Base-by-base conservation (phyloP, 2,888 invertebrate genomes). In the Chouioia cunea region DNA sequence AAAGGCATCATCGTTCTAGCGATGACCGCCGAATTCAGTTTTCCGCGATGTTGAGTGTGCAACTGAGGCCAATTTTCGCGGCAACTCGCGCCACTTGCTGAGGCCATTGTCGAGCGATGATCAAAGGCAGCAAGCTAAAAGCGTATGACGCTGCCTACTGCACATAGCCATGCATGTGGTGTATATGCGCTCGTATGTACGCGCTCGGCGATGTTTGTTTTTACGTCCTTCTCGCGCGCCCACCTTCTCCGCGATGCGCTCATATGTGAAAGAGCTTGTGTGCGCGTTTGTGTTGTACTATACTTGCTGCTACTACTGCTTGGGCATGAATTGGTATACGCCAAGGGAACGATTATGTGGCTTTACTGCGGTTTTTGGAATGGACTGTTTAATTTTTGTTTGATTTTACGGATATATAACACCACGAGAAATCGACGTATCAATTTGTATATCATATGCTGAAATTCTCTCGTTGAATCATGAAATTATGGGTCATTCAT, bases 121-220 rank as follows among this genome's bases (percentile, higher is more conserved):
- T 71, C 67, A 67, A 71, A 71, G 71, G 67, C 67, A 48, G 20
- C 56, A 44, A 52, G 52, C 71, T 71, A 66, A 63, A 71, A 66
- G 66, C 57, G 65, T 56, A 50, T 20, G 66, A 46, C 47, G 56
- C 62, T 36, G 12, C 36, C 36, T 36, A 36, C 36, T 36, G 6
- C 36, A n/a, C n/a, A n/a, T n/a, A 10, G 36, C 27, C 27, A 36
- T 10, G 36, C 12, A 36, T 36, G 36, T 36, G 10, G 10, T 10
- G 10, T 36, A 6, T 36, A 36, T n/a, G n/a, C n/a, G 48, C 44
- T 43, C n/a, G 43, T 47, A n/a, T 20, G 20, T 23, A 36, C 23
- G 6, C 23, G 15, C 10, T 36, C 36, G 36, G 54, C 53, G 22
- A 50, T 59, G 65, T 72, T 65, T 64, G 46, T 65, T 50, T 72